phyloP scores from a whole-genome alignment of 92 coral and sea anemone species.

The Heteractis magnifica region DNA sequence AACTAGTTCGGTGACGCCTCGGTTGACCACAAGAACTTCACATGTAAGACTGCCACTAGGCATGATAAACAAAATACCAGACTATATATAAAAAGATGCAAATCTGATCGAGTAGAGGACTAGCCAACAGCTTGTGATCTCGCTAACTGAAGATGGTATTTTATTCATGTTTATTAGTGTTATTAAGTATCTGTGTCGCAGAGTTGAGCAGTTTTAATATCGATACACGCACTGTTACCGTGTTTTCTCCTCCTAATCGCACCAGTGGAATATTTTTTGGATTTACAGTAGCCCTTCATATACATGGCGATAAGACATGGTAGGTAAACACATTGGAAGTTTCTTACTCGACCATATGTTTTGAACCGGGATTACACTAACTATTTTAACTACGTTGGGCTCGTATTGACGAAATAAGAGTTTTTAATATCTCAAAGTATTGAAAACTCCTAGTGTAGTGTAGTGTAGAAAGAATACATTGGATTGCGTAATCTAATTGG shows the following conservation, averaged over 20 bases:
- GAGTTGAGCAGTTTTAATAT: constrained; percentile 33
- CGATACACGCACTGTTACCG: constrained; percentile 30
- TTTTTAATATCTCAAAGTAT: background rate
- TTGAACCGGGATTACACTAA: background rate
- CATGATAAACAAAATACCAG: background rate
- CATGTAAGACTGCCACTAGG: background rate
- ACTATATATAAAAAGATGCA: constrained; percentile 1
- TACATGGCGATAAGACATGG: constrained; percentile 30
- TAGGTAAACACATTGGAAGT: constrained; percentile 28
- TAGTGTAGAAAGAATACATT: too few relatives aligned
- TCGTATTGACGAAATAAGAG: background rate
- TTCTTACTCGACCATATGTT: constrained; percentile 1
- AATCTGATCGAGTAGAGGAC: background rate
- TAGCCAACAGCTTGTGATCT: constrained; percentile 20
- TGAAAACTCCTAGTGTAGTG: background rate
- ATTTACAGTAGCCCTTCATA: constrained; percentile 55
- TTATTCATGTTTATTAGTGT: constrained; percentile 1
- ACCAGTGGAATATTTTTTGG: constrained; percentile 43
- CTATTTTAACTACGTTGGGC: background rate
- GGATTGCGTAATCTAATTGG: background rate
- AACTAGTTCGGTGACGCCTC: background rate
- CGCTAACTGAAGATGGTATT: constrained; percentile 17
- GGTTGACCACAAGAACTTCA: background rate
- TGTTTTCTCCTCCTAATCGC: constrained; percentile 28
- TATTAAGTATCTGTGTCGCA: background rate